phyloP scores from a whole-genome alignment of 2,888 invertebrate genomes.

The Diarsia brunnea region DNA sequence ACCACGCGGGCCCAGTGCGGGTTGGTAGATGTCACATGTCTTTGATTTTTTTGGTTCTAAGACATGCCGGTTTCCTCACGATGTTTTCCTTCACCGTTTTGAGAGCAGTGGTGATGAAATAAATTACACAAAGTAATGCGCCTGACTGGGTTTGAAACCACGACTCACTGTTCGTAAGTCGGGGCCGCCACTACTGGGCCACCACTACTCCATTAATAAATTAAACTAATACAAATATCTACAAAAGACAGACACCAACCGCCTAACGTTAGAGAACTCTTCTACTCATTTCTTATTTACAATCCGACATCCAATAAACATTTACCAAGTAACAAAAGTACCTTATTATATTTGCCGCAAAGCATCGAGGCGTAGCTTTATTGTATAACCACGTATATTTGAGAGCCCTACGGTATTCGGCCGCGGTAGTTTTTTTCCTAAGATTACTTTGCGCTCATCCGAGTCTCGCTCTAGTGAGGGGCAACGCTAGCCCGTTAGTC shows the following conservation, averaged over 20 bases:
- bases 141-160: no score
- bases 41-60: no score
- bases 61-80: no score
- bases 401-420: slow-evolving; percentile 31
- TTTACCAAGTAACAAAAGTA: slow-evolving; percentile 8
- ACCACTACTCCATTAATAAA: no score
- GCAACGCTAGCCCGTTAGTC: slow-evolving; percentile 6
- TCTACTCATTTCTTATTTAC: slow-evolving; percentile 35
- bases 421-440: slow-evolving; percentile 46
- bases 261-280: neutral
- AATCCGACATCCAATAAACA: slow-evolving; percentile 36
- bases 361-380: slow-evolving; percentile 31
- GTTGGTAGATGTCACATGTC: no score
- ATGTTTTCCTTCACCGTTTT: no score
- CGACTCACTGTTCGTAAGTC: no score
- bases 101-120: no score
- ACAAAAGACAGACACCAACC: neutral
- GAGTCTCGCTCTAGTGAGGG: slow-evolving; percentile 50
- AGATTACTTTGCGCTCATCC: slow-evolving; percentile 60
- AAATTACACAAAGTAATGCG: no score
- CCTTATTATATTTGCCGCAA: slow-evolving; percentile 15
- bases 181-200: no score
- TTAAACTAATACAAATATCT: neutral
- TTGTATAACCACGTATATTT: slow-evolving; percentile 58
- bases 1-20: no score